A percentile compares a stretch with the other conserved stretches of the same genome.
These are phyloP conservation scores for Napeogenes sylphis DNA, from an alignment of 2,888 invertebrate genomes.

Conservation along the genomic window DNA sequence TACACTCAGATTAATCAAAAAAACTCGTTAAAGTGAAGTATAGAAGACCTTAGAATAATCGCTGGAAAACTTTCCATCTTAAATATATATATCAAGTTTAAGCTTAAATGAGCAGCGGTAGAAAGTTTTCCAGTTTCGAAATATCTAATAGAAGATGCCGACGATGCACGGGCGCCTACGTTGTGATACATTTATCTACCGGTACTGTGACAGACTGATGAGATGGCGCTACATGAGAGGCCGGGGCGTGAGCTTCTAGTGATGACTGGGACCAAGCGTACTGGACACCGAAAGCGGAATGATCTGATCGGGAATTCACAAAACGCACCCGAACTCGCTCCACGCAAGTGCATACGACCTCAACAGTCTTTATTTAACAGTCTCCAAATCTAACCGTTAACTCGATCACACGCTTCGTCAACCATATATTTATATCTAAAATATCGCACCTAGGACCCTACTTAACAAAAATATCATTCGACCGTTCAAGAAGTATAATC, in stretches of 20 bases:
- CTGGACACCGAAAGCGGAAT: conserved; percentile 74
- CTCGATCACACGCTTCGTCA: conserved; percentile 62
- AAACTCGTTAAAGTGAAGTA: conserved; percentile 42
- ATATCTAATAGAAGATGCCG: conserved; percentile 49
- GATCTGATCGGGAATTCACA: conserved; percentile 59
- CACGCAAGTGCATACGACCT: conserved; percentile 60
- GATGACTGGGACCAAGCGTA: conserved; percentile 63
- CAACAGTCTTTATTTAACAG: conserved; percentile 71
- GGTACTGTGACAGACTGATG: conserved; percentile 67
- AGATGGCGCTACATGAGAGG: conserved; percentile 71
- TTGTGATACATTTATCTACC: conserved; percentile 78
- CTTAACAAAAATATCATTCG: conserved; percentile 72
- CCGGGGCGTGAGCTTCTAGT: conserved; percentile 64
- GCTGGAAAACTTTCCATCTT: conserved; percentile 72
- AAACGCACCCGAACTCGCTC: conserved; percentile 63
- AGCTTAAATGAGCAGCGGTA: conserved; percentile 50
- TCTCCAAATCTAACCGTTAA: conserved; percentile 63
- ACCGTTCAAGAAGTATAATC: conserved; percentile 73
- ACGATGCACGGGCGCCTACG: conserved; percentile 73
- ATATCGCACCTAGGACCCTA: conserved; percentile 67
- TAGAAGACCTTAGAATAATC: conserved; percentile 40
- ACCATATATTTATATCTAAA: conserved; percentile 68
- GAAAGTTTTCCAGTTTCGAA: conserved; percentile 70
- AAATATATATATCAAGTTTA: conserved; percentile 51
- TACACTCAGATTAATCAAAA: conserved; percentile 42